Base-by-base conservation (phyloP, 2,797 vertebrate genomes). In the Sardinella longiceps region DNA sequence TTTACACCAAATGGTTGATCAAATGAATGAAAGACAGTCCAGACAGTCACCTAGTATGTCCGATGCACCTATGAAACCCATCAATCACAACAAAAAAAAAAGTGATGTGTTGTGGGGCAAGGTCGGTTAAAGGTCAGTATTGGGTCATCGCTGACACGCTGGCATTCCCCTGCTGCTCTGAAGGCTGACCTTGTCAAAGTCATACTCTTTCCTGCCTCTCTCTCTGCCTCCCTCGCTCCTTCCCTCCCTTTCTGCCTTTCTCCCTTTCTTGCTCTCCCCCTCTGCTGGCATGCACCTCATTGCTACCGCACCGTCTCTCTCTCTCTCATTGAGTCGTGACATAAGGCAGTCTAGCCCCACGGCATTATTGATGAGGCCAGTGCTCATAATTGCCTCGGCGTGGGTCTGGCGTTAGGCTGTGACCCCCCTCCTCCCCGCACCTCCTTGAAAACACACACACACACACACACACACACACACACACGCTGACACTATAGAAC, bases 131-230 rank as follows among this genome's bases (percentile, higher is more conserved):
- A 88, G 80, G 90, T 84, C 85, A 80, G 51, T 87, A 60, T 89
- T 83, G 92, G 92, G 92, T 93, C 92, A 84, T 87, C 88, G 89
- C 88, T 92, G 86, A 90, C 91, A 87, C 84, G 85, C 91, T 83
- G 90, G 87, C 91, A 87, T 28, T 43, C 33, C 82, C 93, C 92
- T 90, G 91, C 92, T 92, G 93, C 88, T 93, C 89, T 88, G 81
- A 84, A 86, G 83, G 87, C 80, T 89, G 91, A 94, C 93, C 93
- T 93, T 93, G 93, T 93, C 91, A 93, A 93, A 92, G 94, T 92
- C 93, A 91, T 92, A 89, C 86, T 89, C 88, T 84, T 89, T 90
- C 88, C 92, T 90, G 86, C 90, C 86, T 89, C 87, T 15, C 37
- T 80, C 70, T 23, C 48, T 80, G 84, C 87, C 90, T 88, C 91